These are phyloP conservation scores for Myotis yumanensis DNA, from an alignment of 2,113 vertebrate genomes.

Conservation along the genomic window DNA sequence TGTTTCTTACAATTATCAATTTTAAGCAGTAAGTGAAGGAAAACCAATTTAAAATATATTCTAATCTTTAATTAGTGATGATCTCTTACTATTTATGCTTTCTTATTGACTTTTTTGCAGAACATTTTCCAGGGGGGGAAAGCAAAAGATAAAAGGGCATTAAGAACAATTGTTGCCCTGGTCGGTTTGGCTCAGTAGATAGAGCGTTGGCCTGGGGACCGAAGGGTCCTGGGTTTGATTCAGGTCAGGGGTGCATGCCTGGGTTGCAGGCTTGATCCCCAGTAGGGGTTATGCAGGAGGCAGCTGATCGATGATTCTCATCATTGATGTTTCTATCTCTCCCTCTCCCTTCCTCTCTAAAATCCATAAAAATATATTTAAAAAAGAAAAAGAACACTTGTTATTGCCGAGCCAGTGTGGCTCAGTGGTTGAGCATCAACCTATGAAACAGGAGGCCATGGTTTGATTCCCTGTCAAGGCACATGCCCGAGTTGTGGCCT, in stretches of 20 bases:
- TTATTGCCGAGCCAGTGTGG: too few relatives aligned
- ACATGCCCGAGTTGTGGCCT: too few relatives aligned
- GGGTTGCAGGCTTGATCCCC: not conserved
- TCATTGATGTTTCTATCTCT: not conserved
- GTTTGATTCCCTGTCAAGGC: too few relatives aligned
- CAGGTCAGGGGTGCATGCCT: not conserved
- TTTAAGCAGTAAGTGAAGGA: constrained; percentile 30
- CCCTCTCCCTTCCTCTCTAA: too few relatives aligned
- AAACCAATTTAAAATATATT: constrained; percentile 41
- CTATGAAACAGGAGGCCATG: too few relatives aligned
- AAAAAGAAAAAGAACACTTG: too few relatives aligned
- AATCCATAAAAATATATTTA: too few relatives aligned
- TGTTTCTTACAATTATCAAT: not conserved
- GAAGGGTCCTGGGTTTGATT: not conserved
- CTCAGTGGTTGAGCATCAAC: too few relatives aligned
- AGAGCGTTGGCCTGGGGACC: not conserved
- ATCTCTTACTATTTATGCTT: constrained; percentile 4
- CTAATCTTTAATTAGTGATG: constrained; percentile 50
- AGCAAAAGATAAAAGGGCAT: constrained; percentile 34
- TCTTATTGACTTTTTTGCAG: not conserved
- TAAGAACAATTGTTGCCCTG: not conserved
- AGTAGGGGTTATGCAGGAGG: too few relatives aligned
- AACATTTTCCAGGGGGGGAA: not conserved
- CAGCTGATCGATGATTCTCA: not conserved
- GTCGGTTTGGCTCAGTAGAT: not conserved